Conservation (phyloP, 2,113 vertebrate genomes). For the Myrmecophaga tridactyla region DNA sequence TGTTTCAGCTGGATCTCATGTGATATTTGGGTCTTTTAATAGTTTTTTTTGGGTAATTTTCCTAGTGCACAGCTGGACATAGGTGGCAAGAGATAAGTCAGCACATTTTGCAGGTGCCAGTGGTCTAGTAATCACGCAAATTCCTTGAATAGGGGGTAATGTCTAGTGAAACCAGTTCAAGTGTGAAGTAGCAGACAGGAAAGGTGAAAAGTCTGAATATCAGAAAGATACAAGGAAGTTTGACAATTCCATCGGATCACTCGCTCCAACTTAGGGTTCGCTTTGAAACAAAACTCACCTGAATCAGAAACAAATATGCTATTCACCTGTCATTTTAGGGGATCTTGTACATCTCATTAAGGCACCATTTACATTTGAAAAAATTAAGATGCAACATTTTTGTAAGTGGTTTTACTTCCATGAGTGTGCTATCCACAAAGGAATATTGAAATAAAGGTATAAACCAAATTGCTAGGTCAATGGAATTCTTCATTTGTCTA, state of each 20-base stretch:
- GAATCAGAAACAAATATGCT: neutral
- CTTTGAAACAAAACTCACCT: neutral
- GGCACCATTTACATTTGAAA: neutral
- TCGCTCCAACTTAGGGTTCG: neutral
- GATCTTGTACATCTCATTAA: neutral
- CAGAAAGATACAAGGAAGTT: neutral
- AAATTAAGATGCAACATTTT: neutral
- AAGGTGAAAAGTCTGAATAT: neutral
- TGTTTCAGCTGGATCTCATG: neutral
- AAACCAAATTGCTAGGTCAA: neutral
- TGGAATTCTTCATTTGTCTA: conserved; percentile 5
- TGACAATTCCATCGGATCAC: neutral
- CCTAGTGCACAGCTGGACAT: neutral
- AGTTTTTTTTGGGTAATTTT: neutral
- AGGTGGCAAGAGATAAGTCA: neutral
- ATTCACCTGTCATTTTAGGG: neutral
- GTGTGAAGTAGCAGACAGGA: neutral
- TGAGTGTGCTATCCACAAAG: neutral
- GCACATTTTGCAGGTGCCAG: neutral
- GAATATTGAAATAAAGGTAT: neutral
- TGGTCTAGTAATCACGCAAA: neutral
- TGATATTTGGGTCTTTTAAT: neutral
- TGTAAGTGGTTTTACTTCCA: neutral
- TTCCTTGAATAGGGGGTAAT: neutral
- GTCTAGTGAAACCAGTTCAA: neutral